These are phyloP conservation scores for Zapornia atra DNA, from an alignment of 2,113 vertebrate genomes.

Conservation along the genomic window DNA sequence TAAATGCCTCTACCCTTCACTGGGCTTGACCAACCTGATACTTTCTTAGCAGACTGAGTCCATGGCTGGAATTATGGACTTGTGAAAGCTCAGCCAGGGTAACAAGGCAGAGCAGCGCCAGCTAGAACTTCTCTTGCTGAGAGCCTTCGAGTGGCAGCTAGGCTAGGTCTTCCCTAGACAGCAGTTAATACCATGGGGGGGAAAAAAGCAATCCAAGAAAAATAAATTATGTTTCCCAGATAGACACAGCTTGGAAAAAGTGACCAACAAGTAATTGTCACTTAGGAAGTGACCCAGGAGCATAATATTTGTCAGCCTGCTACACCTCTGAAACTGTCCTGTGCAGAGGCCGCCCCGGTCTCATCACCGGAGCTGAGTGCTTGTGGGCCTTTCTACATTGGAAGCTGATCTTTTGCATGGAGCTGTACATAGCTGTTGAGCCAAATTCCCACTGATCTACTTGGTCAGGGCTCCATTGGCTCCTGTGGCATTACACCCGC, in stretches of 20 bases:
- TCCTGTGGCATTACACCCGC: not conserved
- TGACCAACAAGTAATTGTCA: not conserved
- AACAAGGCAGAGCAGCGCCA: not conserved
- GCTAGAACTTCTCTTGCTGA: not conserved
- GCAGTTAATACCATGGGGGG: not conserved
- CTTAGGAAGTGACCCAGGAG: not conserved
- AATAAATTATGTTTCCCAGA: not conserved
- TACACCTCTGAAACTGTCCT: not conserved
- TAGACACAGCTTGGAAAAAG: constrained; percentile 14
- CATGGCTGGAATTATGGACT: not conserved
- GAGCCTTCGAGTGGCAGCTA: not conserved
- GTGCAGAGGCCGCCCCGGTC: not conserved
- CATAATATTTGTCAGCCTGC: not conserved
- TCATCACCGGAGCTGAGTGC: not conserved
- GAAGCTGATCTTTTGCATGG: not conserved
- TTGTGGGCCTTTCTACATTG: not conserved
- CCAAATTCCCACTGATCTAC: not conserved
- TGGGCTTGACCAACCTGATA: not conserved
- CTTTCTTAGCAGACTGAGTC: not conserved
- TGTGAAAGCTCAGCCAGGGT: not conserved
- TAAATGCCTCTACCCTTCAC: not conserved
- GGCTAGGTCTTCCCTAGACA: not conserved
- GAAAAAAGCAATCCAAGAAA: not conserved
- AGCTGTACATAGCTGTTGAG: not conserved
- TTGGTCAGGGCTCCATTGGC: not conserved